Percentiles rank a stretch among this genome's conserved stretches.
These are phyloP conservation scores for Sebastes oblongus DNA, from an alignment of 2,797 vertebrate genomes.

Conservation along the genomic window DNA sequence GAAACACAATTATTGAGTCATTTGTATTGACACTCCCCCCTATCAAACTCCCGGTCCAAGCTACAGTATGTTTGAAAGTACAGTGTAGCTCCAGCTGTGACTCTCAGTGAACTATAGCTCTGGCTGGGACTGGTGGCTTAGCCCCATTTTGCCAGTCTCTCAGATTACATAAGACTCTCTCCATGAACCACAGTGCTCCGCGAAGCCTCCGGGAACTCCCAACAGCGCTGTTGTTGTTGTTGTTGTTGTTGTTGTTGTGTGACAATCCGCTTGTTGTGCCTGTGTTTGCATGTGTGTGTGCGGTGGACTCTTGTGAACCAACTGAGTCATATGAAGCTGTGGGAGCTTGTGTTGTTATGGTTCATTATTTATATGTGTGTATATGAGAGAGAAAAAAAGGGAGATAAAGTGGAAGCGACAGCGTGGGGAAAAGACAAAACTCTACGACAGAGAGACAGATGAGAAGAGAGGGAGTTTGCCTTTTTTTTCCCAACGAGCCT, in stretches of 20 bases:
- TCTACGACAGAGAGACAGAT: not conserved
- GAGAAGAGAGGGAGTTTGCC: slow-evolving; percentile 3
- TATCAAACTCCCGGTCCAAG: not conserved
- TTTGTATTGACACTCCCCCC: not conserved
- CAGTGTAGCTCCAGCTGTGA: slow-evolving; percentile 13
- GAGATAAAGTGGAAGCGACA: not conserved
- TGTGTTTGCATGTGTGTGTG: not conserved
- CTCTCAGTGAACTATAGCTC: not conserved
- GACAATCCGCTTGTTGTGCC: slow-evolving; percentile 38
- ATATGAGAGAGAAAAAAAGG: not conserved
- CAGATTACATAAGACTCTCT: slow-evolving; percentile 54
- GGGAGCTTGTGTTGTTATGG: slow-evolving; percentile 13
- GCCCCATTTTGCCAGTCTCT: slow-evolving; percentile 8
- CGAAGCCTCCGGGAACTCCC: slow-evolving; percentile 45
- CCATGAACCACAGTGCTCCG: slow-evolving; percentile 40
- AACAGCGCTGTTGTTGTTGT: slow-evolving; percentile 18
- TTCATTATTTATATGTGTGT: slow-evolving; percentile 29
- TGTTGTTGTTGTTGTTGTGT: slow-evolving; percentile 24
- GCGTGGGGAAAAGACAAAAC: not conserved
- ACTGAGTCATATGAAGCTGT: slow-evolving; percentile 10
- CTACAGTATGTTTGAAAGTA: not conserved
- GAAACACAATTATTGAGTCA: slow-evolving; percentile 7
- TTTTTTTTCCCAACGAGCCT: slow-evolving; percentile 3
- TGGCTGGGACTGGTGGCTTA: slow-evolving; percentile 16
- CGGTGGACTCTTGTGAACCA: slow-evolving; percentile 3